These are phyloP conservation scores for Limnodromus scolopaceus DNA, from an alignment of 2,797 vertebrate genomes.

Conservation along the genomic window DNA sequence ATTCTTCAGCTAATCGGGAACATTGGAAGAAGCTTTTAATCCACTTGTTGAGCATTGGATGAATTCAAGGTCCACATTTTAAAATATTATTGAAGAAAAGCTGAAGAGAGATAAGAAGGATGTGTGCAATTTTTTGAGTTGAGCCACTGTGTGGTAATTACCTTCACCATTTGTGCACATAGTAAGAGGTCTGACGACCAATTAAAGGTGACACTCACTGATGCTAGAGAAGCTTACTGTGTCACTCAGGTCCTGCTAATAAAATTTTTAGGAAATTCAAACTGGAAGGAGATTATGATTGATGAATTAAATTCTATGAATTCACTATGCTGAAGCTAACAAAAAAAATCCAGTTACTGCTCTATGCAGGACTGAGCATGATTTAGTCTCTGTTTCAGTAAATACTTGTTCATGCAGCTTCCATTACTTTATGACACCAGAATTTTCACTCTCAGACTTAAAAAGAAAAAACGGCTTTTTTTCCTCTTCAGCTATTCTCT, in stretches of 20 bases:
- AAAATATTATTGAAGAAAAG: not conserved
- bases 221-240: not conserved
- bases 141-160: not conserved
- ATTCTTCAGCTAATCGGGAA: not conserved
- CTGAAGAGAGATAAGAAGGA: not conserved
- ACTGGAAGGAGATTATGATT: not conserved
- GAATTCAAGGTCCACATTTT: not conserved
- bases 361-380: not conserved
- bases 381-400: not conserved
- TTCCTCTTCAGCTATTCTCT: not conserved
- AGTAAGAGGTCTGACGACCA: not conserved
- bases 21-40: not conserved
- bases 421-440: not conserved
- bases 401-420: not conserved
- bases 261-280: not conserved
- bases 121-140: rapidly evolving
- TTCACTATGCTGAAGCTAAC: not conserved
- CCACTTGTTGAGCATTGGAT: not conserved
- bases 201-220: not conserved
- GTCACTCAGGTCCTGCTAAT: not conserved
- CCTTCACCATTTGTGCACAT: not conserved
- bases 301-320: not conserved
- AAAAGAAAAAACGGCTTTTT: not conserved
- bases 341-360: not conserved
- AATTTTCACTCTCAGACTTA: not conserved